Conservation (phyloP, 2,113 vertebrate species). For the Uropsilus gracilis region DNA sequence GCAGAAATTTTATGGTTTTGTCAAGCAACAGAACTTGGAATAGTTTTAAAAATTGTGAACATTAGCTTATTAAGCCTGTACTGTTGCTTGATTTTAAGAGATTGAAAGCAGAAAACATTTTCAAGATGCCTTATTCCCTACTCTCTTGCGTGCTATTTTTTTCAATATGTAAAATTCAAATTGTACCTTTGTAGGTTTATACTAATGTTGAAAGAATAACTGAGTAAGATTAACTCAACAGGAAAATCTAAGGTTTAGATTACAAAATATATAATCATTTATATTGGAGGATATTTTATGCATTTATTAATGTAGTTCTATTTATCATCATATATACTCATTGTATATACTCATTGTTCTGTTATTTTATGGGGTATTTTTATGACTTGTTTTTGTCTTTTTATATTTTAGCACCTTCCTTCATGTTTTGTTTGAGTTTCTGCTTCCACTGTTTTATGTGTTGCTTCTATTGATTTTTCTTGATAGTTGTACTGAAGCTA, state of each 20-base stretch:
- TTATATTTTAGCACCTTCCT: too few species aligned
- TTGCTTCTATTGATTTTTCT: too few species aligned
- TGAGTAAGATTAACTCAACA: not conserved
- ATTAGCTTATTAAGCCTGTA: not conserved
- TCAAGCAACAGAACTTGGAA: not conserved
- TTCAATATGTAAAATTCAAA: not conserved
- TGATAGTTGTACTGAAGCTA: too few species aligned
- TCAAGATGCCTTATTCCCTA: not conserved
- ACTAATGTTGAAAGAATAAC: not conserved
- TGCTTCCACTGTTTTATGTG: too few species aligned
- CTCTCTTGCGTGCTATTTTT: not conserved
- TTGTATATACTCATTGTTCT: too few species aligned
- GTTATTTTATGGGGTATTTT: too few species aligned
- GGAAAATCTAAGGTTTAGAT: not conserved
- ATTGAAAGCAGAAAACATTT: not conserved
- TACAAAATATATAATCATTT: not conserved
- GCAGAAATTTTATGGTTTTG: not conserved
- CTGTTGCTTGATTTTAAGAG: not conserved
- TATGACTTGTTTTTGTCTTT: too few species aligned
- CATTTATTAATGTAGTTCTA: not conserved
- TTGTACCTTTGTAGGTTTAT: not conserved
- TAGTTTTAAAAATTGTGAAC: not conserved
- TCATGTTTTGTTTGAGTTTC: too few species aligned
- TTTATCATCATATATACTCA: not conserved
- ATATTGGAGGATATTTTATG: not conserved